Evolutionary conservation across 2,888 invertebrate species (phyloP), one percentile per base, ranked within the genome.

Genomic region (Drosophila austrosaltans): DNA sequence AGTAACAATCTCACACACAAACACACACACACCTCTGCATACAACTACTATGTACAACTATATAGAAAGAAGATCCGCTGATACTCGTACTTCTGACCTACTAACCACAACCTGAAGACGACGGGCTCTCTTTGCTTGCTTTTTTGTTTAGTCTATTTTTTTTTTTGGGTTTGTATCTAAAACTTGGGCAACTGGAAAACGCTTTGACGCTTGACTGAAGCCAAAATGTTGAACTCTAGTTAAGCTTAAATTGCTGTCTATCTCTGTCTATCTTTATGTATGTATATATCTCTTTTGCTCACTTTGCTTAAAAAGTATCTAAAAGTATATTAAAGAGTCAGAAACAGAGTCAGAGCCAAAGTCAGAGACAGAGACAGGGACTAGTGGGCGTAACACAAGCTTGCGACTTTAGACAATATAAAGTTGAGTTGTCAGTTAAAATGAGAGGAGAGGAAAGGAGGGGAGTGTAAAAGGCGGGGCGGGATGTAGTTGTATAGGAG

Each of bases 121-220:
- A 73, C 72, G 53, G 53, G 36, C 42, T 32, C 63, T 36, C 2
- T 8, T 28, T 28, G 2, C 4, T 28, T 28, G 2, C 28, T 28
- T 36, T 10, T 36, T 36, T 36, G 16, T 36, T 8, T 36, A 2
- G 1, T 30, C 5, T 30, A 5, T 36, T 36, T 32, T 4, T 40
- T 20, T 56, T 6, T 20, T 62, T 48, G 69, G 63, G 40, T n/a
- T 16, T 8, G 28, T 54, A 54, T 65, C 73, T 67, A 58, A 81
- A 48, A 76, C 75, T 82, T 86, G 83, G 78, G 70, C 78, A 81
- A 73, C 73, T 79, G 69, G 69, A 75, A 77, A 84, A 72, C 82
- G 79, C 79, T 87, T 87, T 82, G 87, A 82, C 82, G 82, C 87
- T 87, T 87, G 82, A 82, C 77, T 87, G 82, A 87, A 84, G 79